Evolutionary conservation across 35 echinoderm and acorn worm species (phyloP).

Genomic region (Holothuria glaberrima): DNA sequence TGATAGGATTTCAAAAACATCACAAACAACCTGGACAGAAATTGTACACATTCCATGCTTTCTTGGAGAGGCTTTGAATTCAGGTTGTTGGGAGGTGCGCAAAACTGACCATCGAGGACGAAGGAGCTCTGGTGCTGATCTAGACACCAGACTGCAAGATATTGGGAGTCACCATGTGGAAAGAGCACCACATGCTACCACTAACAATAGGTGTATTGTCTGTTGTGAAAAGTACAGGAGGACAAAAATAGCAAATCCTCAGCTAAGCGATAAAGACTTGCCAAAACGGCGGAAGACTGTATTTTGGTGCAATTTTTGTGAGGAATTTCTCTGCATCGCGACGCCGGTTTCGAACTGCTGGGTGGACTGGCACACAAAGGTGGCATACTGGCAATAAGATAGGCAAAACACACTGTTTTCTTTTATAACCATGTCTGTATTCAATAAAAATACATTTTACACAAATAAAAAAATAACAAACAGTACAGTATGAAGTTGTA

Average conservation of each 20-base stretch:
- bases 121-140: neutral
- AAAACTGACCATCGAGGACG: neutral
- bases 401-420: neutral
- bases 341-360: neutral
- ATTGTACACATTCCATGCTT: constrained; percentile 37
- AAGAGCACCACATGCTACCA: constrained; percentile 27
- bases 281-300: neutral
- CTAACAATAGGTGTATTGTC: neutral
- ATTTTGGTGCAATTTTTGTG: constrained; percentile 23
- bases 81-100: constrained; percentile 25
- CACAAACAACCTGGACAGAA: constrained; percentile 6
- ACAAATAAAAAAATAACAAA: neutral
- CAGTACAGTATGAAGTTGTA: neutral
- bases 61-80: constrained; percentile 38
- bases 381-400: no score
- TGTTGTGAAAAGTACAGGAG: neutral
- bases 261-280: constrained; percentile 21
- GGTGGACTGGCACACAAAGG: neutral
- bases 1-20: constrained; percentile 57
- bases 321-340: constrained; percentile 6
- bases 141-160: constrained; percentile 25
- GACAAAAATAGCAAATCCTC: constrained; percentile 1
- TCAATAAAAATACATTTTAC: neutral
- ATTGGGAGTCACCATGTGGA: neutral
- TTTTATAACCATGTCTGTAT: neutral